Conservation (phyloP, 2,888 invertebrate genomes). For the Sinotaia quadrata region DNA sequence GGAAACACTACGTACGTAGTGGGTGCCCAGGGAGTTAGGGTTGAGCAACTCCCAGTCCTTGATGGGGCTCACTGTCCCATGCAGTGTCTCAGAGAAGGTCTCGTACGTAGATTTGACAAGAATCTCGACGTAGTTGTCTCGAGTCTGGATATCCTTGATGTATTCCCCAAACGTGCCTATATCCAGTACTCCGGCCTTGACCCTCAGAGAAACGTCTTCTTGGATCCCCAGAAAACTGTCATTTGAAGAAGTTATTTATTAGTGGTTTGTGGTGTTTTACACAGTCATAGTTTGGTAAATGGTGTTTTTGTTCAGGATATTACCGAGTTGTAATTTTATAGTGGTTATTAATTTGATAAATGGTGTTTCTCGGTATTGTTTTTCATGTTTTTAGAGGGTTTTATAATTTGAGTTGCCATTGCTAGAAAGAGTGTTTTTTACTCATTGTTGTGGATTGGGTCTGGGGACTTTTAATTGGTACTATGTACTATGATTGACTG, state of each 20-base stretch:
- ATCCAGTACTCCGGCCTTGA: conserved; percentile 27
- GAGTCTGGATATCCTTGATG: conserved; percentile 28
- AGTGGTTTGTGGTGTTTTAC: background rate
- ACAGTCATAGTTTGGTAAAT: background rate
- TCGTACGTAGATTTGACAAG: conserved; percentile 31
- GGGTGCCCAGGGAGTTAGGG: conserved; percentile 25
- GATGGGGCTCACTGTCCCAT: conserved; percentile 26
- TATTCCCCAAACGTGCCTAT: conserved; percentile 29
- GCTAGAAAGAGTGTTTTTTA: no score
- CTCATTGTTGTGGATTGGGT: no score
- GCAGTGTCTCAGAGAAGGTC: conserved; percentile 28
- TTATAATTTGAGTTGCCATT: no score
- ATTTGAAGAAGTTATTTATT: background rate
- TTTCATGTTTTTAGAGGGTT: background rate
- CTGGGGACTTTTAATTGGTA: no score
- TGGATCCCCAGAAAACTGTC: conserved; percentile 23
- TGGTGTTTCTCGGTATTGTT: background rate
- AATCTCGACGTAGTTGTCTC: conserved; percentile 34
- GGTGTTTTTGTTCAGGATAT: background rate
- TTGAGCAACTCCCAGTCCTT: conserved; percentile 30
- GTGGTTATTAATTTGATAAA: background rate
- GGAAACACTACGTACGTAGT: conserved; percentile 28
- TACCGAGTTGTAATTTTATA: background rate
- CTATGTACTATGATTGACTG: no score
- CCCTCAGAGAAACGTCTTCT: conserved; percentile 29